phyloP scores from a whole-genome alignment of 2,113 vertebrate species.

The Picathartes gymnocephalus region DNA sequence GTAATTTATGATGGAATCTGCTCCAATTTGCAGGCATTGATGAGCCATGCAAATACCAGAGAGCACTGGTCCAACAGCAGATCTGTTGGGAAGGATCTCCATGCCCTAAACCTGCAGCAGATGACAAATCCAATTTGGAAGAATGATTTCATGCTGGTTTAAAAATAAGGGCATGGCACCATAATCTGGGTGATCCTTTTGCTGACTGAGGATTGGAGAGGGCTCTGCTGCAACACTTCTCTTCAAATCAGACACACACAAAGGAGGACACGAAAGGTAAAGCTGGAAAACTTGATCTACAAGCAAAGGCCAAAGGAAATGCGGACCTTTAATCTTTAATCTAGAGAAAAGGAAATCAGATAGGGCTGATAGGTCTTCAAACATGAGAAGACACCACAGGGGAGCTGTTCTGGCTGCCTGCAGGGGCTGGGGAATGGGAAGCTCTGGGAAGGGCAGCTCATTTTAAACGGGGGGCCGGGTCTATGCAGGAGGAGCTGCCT shows the following conservation, averaged over 20 bases:
- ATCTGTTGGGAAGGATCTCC: not conserved
- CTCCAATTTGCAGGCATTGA: not conserved
- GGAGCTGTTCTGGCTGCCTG: not conserved
- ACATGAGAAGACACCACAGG: not conserved
- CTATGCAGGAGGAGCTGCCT: not conserved
- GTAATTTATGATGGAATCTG: not conserved
- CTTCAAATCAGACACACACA: not conserved
- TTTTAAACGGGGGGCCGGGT: not conserved
- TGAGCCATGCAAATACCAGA: not conserved
- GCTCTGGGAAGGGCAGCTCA: not conserved
- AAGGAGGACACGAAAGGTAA: not conserved
- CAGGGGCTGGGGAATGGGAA: not conserved
- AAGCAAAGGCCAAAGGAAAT: not conserved
- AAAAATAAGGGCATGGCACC: not conserved
- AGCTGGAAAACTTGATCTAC: not conserved
- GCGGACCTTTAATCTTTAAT: not conserved
- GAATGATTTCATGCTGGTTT: not conserved
- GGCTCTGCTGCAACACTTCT: not conserved
- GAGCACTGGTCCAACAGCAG: not conserved
- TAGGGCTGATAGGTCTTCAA: not conserved
- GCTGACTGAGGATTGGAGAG: not conserved
- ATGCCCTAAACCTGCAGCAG: not conserved
- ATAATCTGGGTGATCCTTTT: not conserved
- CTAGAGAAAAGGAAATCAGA: not conserved
- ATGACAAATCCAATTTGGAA: not conserved